Conservation (phyloP, 1,140 invertebrate genomes). For the Leucophenga varia region DNA sequence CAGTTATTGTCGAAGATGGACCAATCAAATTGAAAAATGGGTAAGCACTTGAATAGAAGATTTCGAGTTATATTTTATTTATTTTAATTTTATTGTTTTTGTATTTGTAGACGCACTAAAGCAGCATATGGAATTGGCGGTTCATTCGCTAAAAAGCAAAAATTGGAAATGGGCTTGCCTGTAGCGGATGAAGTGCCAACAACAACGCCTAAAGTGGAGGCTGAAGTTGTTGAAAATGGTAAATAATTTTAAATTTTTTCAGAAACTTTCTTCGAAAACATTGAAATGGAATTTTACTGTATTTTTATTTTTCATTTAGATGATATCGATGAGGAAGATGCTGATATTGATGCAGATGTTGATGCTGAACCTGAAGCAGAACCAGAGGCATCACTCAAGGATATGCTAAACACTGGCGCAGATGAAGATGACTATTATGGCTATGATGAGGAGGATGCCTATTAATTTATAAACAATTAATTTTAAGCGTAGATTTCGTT, state of each 20-base stretch:
- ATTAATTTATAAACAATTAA: too few species aligned
- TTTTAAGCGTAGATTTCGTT: too few species aligned
- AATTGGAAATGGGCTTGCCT: constrained; percentile 38
- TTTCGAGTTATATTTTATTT: too few species aligned
- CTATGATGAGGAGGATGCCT: constrained; percentile 51
- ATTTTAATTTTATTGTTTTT: background rate
- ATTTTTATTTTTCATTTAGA: constrained; percentile 20
- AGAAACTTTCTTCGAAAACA: background rate
- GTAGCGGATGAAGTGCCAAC: constrained; percentile 20
- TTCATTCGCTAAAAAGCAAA: constrained; percentile 36
- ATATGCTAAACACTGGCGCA: constrained; percentile 50
- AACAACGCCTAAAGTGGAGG: constrained; percentile 19
- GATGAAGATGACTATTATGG: constrained; percentile 47
- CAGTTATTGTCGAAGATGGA: constrained; percentile 36
- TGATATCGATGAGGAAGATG: constrained; percentile 20
- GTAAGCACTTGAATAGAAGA: too few species aligned
- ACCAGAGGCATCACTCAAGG: constrained; percentile 46
- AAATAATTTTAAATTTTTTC: background rate
- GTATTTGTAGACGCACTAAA: constrained; percentile 21
- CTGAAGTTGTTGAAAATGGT: constrained; percentile 24
- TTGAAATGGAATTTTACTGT: too few species aligned
- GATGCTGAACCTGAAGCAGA: constrained; percentile 38
- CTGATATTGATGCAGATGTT: constrained; percentile 26
- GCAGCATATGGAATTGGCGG: constrained; percentile 37
- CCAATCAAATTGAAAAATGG: constrained; percentile 28